Percentiles rank a stretch among this genome's conserved stretches.
phyloP scores from a whole-genome alignment of 2,888 invertebrate species.

The Mythimna impura region DNA sequence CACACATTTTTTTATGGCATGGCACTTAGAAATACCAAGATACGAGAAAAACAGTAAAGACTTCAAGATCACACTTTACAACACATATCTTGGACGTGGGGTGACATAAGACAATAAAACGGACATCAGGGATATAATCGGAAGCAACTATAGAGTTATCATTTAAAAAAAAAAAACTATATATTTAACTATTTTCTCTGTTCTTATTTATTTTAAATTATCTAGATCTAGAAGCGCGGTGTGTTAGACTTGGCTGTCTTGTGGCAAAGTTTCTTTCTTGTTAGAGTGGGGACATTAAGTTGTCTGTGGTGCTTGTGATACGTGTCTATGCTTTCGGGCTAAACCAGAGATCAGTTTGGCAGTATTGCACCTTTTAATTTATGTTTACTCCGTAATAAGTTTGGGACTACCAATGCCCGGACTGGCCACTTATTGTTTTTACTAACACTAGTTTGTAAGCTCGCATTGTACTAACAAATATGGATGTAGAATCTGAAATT shows the following conservation, averaged over 20 bases:
- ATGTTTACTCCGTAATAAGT: too few species aligned
- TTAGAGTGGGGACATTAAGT: not conserved
- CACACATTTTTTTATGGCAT: too few species aligned
- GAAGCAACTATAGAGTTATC: constrained; percentile 55
- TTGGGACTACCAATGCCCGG: too few species aligned
- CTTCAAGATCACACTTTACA: constrained; percentile 60
- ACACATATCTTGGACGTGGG: constrained; percentile 53
- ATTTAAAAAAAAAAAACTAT: constrained; percentile 33
- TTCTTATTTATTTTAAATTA: constrained; percentile 16
- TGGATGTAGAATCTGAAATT: too few species aligned
- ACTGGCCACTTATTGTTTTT: too few species aligned
- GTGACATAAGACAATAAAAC: constrained; percentile 34
- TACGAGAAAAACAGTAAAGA: not conserved
- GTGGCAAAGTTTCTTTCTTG: constrained; percentile 11
- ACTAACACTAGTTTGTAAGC: too few species aligned
- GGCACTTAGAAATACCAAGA: too few species aligned
- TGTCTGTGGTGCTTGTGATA: not conserved
- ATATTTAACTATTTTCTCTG: constrained; percentile 33
- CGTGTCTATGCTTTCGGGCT: not conserved
- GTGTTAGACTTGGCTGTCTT: constrained; percentile 29
- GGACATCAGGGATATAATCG: constrained; percentile 28
- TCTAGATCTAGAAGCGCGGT: constrained; percentile 61
- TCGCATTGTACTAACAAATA: too few species aligned
- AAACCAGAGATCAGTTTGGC: not conserved
- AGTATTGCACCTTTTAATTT: not conserved